A percentile compares a stretch with the other conserved stretches of the same genome.
These are phyloP conservation scores for Hypsopygia costalis DNA, from an alignment of 2,888 invertebrate species.

Conservation along the genomic window DNA sequence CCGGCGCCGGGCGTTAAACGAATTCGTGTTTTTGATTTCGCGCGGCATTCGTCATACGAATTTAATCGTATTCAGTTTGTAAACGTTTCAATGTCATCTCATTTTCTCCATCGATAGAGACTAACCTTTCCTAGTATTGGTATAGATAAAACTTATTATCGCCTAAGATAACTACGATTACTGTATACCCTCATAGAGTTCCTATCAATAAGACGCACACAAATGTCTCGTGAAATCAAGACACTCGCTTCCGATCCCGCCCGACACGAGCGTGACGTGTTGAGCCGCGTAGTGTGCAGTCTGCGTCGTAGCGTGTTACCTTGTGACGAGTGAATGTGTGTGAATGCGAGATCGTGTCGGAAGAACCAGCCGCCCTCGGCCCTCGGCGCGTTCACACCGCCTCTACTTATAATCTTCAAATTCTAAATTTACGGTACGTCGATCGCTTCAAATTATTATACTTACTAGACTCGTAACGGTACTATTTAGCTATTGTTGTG, in stretches of 20 bases:
- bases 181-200: constrained; percentile 10
- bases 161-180: constrained; percentile 7
- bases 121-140: constrained; percentile 6
- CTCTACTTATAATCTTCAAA: constrained; percentile 51
- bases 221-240: constrained; percentile 23
- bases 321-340: constrained; percentile 13
- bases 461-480: constrained; percentile 66
- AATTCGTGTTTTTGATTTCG: constrained; percentile 28
- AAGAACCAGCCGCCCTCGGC: constrained; percentile 26
- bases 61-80: constrained; percentile 6
- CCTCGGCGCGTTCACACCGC: constrained; percentile 34
- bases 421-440: constrained; percentile 63
- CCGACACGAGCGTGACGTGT: constrained; percentile 17
- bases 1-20: constrained; percentile 28
- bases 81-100: neutral
- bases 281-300: constrained; percentile 8
- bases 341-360: constrained; percentile 15
- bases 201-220: constrained; percentile 22
- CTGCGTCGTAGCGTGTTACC: constrained; percentile 14
- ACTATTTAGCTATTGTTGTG: constrained; percentile 70
- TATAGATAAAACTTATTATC: constrained; percentile 8
- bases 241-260: constrained; percentile 15
- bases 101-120: constrained; percentile 3
- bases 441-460: constrained; percentile 69
- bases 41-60: constrained; percentile 20